These are phyloP conservation scores for Empis stercorea DNA, from an alignment of 2,888 invertebrate genomes.

Conservation along the genomic window DNA sequence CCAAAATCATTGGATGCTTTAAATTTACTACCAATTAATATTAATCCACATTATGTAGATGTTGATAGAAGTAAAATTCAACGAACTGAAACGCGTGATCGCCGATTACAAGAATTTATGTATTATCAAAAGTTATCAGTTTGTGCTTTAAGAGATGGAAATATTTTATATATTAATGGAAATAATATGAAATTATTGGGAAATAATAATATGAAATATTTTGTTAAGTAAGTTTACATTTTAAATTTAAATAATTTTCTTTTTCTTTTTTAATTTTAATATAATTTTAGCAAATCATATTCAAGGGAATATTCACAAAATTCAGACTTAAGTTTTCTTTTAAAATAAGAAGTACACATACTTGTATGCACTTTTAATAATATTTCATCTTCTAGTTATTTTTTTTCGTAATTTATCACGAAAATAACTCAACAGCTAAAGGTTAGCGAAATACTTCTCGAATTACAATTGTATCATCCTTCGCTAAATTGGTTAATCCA, in stretches of 20 bases:
- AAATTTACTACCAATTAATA: constrained; percentile 61
- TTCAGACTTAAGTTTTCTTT: background rate
- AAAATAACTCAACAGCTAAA: too few relatives aligned
- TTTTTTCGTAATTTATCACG: too few relatives aligned
- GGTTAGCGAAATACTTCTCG: too few relatives aligned
- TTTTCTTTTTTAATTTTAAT: background rate
- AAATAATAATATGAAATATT: constrained; percentile 45
- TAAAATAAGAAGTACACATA: background rate
- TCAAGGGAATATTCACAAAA: background rate
- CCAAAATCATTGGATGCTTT: constrained; percentile 53
- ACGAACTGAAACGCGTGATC: constrained; percentile 60
- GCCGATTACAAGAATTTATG: constrained; percentile 51
- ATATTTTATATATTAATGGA: constrained; percentile 44
- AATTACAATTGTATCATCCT: too few relatives aligned
- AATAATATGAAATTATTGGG: constrained; percentile 44
- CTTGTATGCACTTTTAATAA: too few relatives aligned
- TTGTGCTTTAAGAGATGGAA: constrained; percentile 54
- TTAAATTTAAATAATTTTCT: background rate
- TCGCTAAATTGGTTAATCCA: too few relatives aligned
- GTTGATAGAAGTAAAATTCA: constrained; percentile 40
- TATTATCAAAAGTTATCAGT: constrained; percentile 46
- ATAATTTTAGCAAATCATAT: constrained; percentile 24
- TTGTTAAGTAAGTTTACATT: constrained; percentile 39
- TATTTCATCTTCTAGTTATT: too few relatives aligned
- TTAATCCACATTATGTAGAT: constrained; percentile 66